Base-by-base conservation (phyloP, 1,140 invertebrate species). In the Phymorhynchus buccinoides region DNA sequence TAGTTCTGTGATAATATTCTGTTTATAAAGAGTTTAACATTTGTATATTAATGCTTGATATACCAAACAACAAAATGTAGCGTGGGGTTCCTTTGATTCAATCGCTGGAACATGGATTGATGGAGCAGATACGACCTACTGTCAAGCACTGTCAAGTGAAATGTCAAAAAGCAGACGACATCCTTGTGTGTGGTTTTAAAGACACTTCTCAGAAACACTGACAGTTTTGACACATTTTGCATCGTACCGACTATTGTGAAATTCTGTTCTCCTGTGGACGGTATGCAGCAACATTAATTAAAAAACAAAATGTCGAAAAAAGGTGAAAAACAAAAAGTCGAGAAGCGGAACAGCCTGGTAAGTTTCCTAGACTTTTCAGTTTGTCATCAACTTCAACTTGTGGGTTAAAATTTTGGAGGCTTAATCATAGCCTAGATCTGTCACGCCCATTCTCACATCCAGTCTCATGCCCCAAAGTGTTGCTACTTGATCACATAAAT, bases 331-430 rank as follows among this genome's bases (percentile, higher is more conserved):
- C 48, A 89, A n/a, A n/a, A n/a, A 87, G 82, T 88, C 88, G 82
- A 90, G 89, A 87, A 86, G 39, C 56, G 90, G 75, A 90, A 89
- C 81, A 91, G 90, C 77, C 88, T 91, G 82, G 90, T 91, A 89
- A 91, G 90, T 91, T 88, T n/a, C n/a, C n/a, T n/a, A n/a, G n/a
- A n/a, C n/a, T n/a, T n/a, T n/a, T n/a, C n/a, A n/a, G n/a, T n/a
- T n/a, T n/a, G n/a, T n/a, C n/a, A n/a, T n/a, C n/a, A n/a, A n/a
- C n/a, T n/a, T n/a, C n/a, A n/a, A n/a, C n/a, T n/a, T n/a, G n/a
- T n/a, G n/a, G n/a, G n/a, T n/a, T n/a, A n/a, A n/a, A n/a, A n/a
- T n/a, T n/a, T n/a, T n/a, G n/a, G n/a, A n/a, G n/a, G n/a, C n/a
- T n/a, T n/a, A n/a, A n/a, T n/a, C n/a, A n/a, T n/a, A n/a, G n/a